Evolutionary conservation across 2,797 vertebrate species (phyloP), one percentile per base, ranked within the genome.

Genomic region (Mionectes olivaceus): DNA sequence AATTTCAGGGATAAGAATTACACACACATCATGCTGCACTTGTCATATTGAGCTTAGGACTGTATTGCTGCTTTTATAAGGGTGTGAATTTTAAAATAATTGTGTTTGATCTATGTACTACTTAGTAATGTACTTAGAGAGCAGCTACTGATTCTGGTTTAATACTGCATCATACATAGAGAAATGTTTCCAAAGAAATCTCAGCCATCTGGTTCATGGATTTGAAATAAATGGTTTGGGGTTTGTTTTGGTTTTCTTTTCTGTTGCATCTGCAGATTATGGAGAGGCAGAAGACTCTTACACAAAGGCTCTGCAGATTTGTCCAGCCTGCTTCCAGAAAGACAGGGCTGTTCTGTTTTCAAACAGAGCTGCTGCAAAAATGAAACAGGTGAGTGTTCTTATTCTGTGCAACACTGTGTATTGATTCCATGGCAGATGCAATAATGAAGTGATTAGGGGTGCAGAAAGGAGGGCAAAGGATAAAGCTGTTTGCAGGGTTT

Each of bases 361-460:
- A 83, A 99, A 99, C 93, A 98, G 99, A 98, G 99, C 99, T 60
- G 99, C 99, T 60, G 99, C 99, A 19, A 98, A 99, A 92, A 97
- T 99, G 92, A 99, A 99, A 96, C 98, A 98, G 99, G 99, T 99
- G 97, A 95, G 89, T 87, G 35, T 46, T 65, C 78, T 21, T 37
- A 7, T n/a, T 73, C 35, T 75, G 41, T 59, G 13, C 32, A 86
- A 57, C 33, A 5, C 9, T 7, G 18, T 46, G 41, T 24, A 23
- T 7, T 59, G 78, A 44, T 83, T 24, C 14, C 53, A n/a, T 46
- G 52, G 41, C 57, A 91, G 19, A 30, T 32, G 53, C 70, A 83
- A 5, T 27, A 22, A 5, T 33, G 28, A 74, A n/a, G 27, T 39
- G 53, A n/a, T 17, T 81, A 67, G 71, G 30, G 43, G 12, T 71